Base-by-base conservation (phyloP, 2,797 vertebrate species). In the Leptodactylus fallax region DNA sequence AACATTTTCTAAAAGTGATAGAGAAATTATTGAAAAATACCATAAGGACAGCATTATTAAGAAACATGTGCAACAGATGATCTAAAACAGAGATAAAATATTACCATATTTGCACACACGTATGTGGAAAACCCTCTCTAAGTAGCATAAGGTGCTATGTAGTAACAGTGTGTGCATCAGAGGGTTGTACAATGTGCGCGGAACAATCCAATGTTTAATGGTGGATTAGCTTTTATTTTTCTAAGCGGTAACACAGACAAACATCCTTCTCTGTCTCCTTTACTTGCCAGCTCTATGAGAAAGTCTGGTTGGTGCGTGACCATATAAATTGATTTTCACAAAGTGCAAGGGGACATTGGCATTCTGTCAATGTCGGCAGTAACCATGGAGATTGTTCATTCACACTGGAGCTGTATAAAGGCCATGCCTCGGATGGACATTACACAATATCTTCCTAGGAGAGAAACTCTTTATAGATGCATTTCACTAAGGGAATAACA, bases 341-440 rank as follows among this genome's bases (percentile, higher is more conserved):
- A 71, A 86, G 55, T 72, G 51, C 79, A 53, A 87, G 79, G 55
- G 79, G 21, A 60, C 67, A 72, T 87, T 87, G 85, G 67, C 79
- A 86, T 86, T 81, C 85, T 58, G 85, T 86, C 85, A 81, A 61
- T 86, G 85, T 80, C 78, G 17, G 55, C 63, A 71, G 85, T 86
- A 55, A 65, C 76, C 76, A 86, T 79, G 85, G 85, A 25, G 76
- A 86, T 79, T 67, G 13, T 74, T 36, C 76, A 67, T 47, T 77
- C 72, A 49, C n/a, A 11, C 83, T 51, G 71, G 27, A 36, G 53
- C 61, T 27, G 47, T 69, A 47, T 72, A 85, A 84, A 84, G 71
- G 69, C 72, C 83, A 27, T 19, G 74, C 45, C 77, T 79, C 49
- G 21, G 47, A 78, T 67, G 58, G 84, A 67, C 60, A 65, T 36